These are phyloP conservation scores for Ischnura elegans DNA, from an alignment of 2,888 invertebrate genomes.

Conservation along the genomic window DNA sequence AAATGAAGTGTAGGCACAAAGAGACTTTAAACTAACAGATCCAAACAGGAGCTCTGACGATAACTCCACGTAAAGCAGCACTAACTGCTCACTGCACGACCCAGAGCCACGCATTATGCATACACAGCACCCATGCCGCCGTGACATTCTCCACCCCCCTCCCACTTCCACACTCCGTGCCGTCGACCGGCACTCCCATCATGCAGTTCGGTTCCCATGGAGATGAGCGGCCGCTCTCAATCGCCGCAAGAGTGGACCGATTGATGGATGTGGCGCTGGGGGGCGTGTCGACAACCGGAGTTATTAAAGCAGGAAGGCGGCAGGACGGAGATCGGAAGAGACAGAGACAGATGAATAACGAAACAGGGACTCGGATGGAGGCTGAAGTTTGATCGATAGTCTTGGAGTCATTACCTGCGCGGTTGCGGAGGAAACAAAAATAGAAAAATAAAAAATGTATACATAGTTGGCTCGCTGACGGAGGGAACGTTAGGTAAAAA, in stretches of 20 bases:
- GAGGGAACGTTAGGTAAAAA: no score
- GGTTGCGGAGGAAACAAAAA: neutral
- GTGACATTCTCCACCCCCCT: neutral
- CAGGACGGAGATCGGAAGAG: slow-evolving; percentile 55
- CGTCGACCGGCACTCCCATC: neutral
- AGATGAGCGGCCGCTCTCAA: neutral
- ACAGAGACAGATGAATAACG: slow-evolving; percentile 67
- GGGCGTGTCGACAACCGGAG: slow-evolving; percentile 63
- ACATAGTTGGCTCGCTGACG: neutral
- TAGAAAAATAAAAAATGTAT: neutral
- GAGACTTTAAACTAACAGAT: no score
- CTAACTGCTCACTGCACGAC: no score
- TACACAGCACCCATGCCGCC: neutral
- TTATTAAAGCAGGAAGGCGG: slow-evolving; percentile 65
- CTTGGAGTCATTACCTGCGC: slow-evolving; percentile 57
- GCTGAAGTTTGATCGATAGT: slow-evolving; percentile 64
- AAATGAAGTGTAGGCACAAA: no score
- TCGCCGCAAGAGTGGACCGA: slow-evolving; percentile 31
- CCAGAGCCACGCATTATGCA: no score
- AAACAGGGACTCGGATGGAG: slow-evolving; percentile 57
- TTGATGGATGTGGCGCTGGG: slow-evolving; percentile 57
- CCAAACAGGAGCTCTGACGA: no score
- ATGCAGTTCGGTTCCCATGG: neutral
- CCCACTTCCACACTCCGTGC: neutral
- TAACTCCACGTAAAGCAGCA: no score